A percentile compares a stretch with the other conserved stretches of the same genome.
Evolutionary conservation across 1,140 invertebrate genomes (phyloP).

Genomic region (Gryon sp.): DNA sequence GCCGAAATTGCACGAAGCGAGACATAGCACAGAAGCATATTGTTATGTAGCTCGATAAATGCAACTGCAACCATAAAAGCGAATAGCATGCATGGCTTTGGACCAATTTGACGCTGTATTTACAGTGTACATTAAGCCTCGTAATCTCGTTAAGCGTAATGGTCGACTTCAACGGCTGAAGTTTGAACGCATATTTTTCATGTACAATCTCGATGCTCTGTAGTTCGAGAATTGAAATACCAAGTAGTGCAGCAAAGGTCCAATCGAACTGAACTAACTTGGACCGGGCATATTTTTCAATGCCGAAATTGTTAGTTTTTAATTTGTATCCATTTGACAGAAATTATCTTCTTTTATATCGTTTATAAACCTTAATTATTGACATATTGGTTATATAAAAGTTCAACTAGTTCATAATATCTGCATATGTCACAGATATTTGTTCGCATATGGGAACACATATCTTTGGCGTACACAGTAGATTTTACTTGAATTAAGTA

Average conservation of each 20-base stretch:
- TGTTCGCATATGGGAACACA: too few relatives aligned
- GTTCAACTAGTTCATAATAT: too few relatives aligned
- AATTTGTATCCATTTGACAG: too few relatives aligned
- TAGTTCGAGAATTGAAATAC: constrained; percentile 43
- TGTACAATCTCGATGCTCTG: constrained; percentile 53
- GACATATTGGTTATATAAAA: too few relatives aligned
- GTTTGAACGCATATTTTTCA: constrained; percentile 65
- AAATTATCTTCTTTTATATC: too few relatives aligned
- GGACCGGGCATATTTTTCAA: constrained; percentile 5
- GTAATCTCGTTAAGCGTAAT: constrained; percentile 72
- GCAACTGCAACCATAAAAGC: constrained; percentile 48
- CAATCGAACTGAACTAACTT: constrained; percentile 17
- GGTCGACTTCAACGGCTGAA: constrained; percentile 67
- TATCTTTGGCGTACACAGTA: too few relatives aligned
- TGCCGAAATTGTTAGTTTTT: neutral
- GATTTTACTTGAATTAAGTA: too few relatives aligned
- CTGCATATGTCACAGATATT: too few relatives aligned
- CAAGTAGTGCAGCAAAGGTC: constrained; percentile 27
- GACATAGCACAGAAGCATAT: constrained; percentile 50
- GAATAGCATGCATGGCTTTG: constrained; percentile 42
- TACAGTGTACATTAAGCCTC: constrained; percentile 63
- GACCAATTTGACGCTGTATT: constrained; percentile 62
- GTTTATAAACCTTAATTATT: too few relatives aligned
- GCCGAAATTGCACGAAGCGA: constrained; percentile 34
- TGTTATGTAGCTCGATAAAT: constrained; percentile 60